phyloP scores from a whole-genome alignment of 2,113 vertebrate species.

The Brachyistius frenatus region DNA sequence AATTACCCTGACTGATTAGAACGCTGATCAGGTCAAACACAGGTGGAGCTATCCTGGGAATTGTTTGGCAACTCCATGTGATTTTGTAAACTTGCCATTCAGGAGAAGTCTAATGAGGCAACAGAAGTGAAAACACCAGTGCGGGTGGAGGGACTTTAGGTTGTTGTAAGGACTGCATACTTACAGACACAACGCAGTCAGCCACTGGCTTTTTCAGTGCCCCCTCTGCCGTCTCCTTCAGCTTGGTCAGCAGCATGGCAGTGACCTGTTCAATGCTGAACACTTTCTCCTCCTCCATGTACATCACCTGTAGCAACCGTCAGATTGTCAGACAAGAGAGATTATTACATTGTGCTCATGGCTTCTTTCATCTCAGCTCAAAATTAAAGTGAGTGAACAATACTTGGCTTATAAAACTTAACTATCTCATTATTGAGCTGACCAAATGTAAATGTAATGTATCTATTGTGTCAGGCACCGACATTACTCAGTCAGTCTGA shows the following conservation, averaged over 20 bases:
- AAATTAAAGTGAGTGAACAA: not conserved
- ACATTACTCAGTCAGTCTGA: too few relatives aligned
- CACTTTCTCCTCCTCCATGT: constrained; percentile 96
- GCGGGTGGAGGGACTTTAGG: not conserved
- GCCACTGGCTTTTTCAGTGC: constrained; percentile 96
- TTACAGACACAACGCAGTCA: constrained; percentile 97
- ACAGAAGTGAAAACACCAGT: not conserved
- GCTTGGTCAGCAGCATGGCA: constrained; percentile 95
- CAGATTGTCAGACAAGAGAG: not conserved
- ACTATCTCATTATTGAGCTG: too few relatives aligned
- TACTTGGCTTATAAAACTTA: not conserved
- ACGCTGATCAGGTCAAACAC: not conserved
- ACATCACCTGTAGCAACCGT: constrained; percentile 87
- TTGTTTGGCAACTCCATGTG: too few relatives aligned
- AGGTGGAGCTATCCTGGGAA: too few relatives aligned
- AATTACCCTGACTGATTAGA: not conserved
- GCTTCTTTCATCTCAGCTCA: not conserved
- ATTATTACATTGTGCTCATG: not conserved
- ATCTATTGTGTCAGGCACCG: not conserved
- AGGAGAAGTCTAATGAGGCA: constrained; percentile 18
- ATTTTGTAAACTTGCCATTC: not conserved
- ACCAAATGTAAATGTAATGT: not conserved
- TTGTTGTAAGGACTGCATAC: constrained; percentile 65
- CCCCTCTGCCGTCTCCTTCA: constrained; percentile 95
- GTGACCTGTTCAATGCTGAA: constrained; percentile 97